Base-by-base conservation (phyloP, 2,888 invertebrate species). In the Scaptomyza caliginosa region DNA sequence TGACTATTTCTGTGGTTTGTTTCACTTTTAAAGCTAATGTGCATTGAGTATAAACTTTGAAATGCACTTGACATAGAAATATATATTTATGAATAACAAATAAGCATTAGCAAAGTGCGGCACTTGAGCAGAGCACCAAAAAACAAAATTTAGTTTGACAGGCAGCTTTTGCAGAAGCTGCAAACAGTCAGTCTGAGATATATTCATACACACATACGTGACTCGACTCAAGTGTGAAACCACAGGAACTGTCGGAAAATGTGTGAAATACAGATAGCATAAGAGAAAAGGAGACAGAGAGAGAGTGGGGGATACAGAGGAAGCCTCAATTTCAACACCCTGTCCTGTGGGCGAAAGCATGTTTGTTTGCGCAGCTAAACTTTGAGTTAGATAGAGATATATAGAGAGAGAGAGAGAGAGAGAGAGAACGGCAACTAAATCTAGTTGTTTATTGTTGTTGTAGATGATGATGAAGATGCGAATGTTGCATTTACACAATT, bases 201-300 rank as follows among this genome's bases (percentile, higher is more conserved):
- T 10, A 34, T 34, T 6, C 13, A 2, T 34, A 65, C 60, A 67
- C 65, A 26, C 8, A 66, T 67, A 81, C 81, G 81, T 83, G 74
- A 74, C 72, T 51, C 46, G 72, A 72, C 52, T 76, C 45, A 54
- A 80, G 74, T 76, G 78, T 60, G 59, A 82, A 81, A 56, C 74
- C 72, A 43, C 68, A 66, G 66, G 56, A 69, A 34, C 46, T 51
- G 51, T 26, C 51, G 34, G 39, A 21, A n/a, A 45, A 23, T 19
- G 7, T 8, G 23, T 19, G 21, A 13, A n/a, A 19, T 28, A 24
- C 26, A 21, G 13, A 23, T 13, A 13, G 3, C 17, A 16, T 21
- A 17, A n/a, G 13, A n/a, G 24, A 16, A 10, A 23, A 8, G 16
- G 7, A n/a, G 40, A 4, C 4, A 23, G 8, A 16, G 8, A 10